These are phyloP conservation scores for Hystrix cristata DNA, from an alignment of 2,113 vertebrate species.

Conservation along the genomic window DNA sequence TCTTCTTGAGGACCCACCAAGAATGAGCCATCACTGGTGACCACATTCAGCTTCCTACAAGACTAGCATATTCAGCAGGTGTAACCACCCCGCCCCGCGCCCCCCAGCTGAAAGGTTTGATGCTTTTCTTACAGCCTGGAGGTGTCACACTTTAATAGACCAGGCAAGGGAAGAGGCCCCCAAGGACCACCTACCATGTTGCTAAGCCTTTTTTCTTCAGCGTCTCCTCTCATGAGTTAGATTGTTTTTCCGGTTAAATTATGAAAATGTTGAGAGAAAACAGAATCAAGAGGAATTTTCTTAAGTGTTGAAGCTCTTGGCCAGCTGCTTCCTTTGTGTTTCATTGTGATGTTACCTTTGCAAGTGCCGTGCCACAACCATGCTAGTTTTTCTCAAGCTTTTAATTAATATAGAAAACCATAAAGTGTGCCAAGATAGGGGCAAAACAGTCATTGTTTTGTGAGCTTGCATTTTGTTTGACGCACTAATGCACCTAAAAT, in stretches of 20 bases:
- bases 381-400: background rate
- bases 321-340: background rate
- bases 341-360: background rate
- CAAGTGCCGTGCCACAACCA: background rate
- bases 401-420: background rate
- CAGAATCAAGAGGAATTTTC: background rate
- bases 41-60: background rate
- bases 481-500: background rate
- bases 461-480: background rate
- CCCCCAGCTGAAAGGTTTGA: background rate
- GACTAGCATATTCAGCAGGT: background rate
- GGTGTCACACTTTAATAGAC: background rate
- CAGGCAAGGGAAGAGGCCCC: background rate
- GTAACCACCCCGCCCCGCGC: no score
- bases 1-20: background rate
- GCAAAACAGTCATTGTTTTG: background rate
- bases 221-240: background rate
- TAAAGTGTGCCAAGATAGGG: background rate
- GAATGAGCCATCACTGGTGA: background rate
- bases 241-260: background rate
- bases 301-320: background rate
- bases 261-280: constrained; percentile 13
- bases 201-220: background rate
- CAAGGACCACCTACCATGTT: background rate
- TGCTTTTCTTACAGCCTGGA: background rate